Percentiles rank a stretch among this genome's conserved stretches.
These are phyloP conservation scores for Muraenolepis orangiensis DNA, from an alignment of 2,797 vertebrate species.

Conservation along the genomic window DNA sequence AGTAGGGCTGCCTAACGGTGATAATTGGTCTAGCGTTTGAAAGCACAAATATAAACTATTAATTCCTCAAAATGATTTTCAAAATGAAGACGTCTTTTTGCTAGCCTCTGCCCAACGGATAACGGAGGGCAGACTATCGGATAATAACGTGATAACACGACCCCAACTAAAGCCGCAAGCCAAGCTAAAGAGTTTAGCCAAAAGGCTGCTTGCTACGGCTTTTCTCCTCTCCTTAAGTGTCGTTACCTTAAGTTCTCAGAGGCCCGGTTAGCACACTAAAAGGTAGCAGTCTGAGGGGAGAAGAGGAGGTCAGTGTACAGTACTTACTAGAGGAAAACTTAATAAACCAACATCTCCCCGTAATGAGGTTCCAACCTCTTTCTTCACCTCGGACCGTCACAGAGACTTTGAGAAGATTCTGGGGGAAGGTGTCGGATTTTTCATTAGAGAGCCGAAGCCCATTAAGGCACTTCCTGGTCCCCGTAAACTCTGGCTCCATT, in stretches of 20 bases:
- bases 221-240: slow-evolving; percentile 5
- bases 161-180: slow-evolving; percentile 1
- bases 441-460: neutral
- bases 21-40: neutral
- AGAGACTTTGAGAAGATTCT: neutral
- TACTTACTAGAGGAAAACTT: neutral
- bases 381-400: neutral
- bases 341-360: neutral
- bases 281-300: neutral
- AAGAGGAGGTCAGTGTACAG: neutral
- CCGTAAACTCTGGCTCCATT: neutral
- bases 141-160: neutral
- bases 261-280: neutral
- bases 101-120: neutral
- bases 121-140: neutral
- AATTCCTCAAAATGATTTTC: neutral
- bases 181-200: neutral
- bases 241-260: neutral
- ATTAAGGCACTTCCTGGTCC: neutral
- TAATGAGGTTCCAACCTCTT: neutral
- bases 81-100: neutral
- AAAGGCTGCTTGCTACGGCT: neutral
- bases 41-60: neutral
- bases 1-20: neutral
- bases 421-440: neutral